Conservation (phyloP, 2,113 vertebrate species). For the Passerina amoena region DNA sequence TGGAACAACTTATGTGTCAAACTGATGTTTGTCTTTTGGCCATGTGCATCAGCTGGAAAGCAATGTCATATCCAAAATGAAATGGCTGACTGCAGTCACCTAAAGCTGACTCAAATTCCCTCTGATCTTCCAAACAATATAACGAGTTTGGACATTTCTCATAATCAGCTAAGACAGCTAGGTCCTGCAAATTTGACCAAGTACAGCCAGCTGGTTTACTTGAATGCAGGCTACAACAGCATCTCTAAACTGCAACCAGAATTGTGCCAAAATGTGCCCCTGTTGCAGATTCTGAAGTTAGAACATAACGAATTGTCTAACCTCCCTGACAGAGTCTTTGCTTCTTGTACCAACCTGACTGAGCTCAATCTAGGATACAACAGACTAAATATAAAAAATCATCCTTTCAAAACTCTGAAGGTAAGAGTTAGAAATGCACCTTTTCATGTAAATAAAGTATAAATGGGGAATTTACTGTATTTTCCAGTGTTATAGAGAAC, state of each 20-base stretch:
- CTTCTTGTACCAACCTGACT: constrained; percentile 73
- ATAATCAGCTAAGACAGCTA: constrained; percentile 81
- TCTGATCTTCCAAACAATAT: constrained; percentile 84
- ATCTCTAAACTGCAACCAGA: constrained; percentile 77
- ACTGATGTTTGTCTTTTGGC: constrained; percentile 20
- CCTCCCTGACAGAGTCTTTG: constrained; percentile 75
- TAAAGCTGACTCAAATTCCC: constrained; percentile 82
- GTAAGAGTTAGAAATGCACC: constrained; percentile 52
- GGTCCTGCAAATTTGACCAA: constrained; percentile 68
- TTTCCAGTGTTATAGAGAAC: not conserved
- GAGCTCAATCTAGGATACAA: constrained; percentile 82
- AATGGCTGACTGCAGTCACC: constrained; percentile 89
- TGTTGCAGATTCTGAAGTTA: constrained; percentile 77
- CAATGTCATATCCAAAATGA: constrained; percentile 73
- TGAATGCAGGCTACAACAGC: constrained; percentile 83
- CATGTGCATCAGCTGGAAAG: not conserved
- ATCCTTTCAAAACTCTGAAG: constrained; percentile 80
- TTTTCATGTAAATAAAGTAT: not conserved
- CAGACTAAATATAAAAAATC: constrained; percentile 71
- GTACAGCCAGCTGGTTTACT: constrained; percentile 76
- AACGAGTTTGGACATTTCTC: constrained; percentile 85
- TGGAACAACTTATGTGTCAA: not conserved
- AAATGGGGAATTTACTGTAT: not conserved
- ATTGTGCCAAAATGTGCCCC: constrained; percentile 78
- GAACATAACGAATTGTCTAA: constrained; percentile 82